phyloP scores from a whole-genome alignment of 1,140 invertebrate species.

The Danaus plexippus region DNA sequence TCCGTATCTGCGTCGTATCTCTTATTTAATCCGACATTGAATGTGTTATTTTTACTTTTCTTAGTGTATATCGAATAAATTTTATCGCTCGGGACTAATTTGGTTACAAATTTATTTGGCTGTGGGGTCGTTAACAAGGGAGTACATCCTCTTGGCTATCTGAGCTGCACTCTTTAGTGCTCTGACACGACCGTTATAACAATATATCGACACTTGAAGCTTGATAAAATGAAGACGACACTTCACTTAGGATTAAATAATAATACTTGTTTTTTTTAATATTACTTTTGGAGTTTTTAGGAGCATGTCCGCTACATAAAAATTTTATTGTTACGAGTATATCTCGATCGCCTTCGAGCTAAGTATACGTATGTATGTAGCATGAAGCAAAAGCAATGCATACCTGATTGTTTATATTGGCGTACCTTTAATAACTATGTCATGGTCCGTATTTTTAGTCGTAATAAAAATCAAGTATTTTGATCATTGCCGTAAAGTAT shows the following conservation, averaged over 20 bases:
- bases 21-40: constrained; percentile 68
- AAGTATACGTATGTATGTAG: constrained; percentile 30
- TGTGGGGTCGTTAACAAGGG: constrained; percentile 67
- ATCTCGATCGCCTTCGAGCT: constrained; percentile 34
- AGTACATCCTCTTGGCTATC: constrained; percentile 63
- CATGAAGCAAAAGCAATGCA: constrained; percentile 25
- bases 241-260: constrained; percentile 67
- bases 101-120: constrained; percentile 72
- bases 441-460: constrained; percentile 26
- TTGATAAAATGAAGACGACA: constrained; percentile 70
- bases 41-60: constrained; percentile 70
- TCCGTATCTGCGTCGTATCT: constrained; percentile 65
- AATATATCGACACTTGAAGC: constrained; percentile 64
- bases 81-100: constrained; percentile 70
- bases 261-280: constrained; percentile 50
- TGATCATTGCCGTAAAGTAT: constrained; percentile 12
- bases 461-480: constrained; percentile 14
- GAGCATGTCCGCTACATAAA: constrained; percentile 40
- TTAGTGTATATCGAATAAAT: constrained; percentile 69
- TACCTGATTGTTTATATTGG: constrained; percentile 49
- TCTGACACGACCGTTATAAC: constrained; percentile 57
- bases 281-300: constrained; percentile 28
- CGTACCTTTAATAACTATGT: constrained; percentile 53
- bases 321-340: constrained; percentile 54
- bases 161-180: constrained; percentile 61